A percentile compares a stretch with the other conserved stretches of the same genome.
phyloP scores from a whole-genome alignment of 1,140 invertebrate species.

The Hydropsyche tenuis region DNA sequence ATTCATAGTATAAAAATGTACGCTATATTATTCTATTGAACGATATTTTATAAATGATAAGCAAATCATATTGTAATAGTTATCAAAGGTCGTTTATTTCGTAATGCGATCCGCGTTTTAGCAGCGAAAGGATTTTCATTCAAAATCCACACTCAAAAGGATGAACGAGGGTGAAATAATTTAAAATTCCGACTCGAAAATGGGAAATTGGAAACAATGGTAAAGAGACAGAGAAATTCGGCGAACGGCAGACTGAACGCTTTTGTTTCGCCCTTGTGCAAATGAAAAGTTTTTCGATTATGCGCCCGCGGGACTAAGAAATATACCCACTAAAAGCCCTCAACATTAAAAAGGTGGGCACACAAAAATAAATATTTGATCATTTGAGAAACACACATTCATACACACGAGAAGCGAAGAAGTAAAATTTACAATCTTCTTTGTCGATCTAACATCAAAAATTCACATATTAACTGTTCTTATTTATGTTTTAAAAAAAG shows the following conservation, averaged over 20 bases:
- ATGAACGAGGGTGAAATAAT: background rate
- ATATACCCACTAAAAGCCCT: slow-evolving; percentile 30
- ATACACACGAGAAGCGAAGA: too few species aligned
- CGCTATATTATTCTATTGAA: too few species aligned
- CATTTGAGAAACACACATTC: background rate
- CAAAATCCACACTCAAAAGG: background rate
- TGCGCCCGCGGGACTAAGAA: slow-evolving; percentile 8
- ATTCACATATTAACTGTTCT: too few species aligned
- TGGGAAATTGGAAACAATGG: slow-evolving; percentile 30
- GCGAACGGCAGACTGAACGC: background rate
- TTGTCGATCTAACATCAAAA: too few species aligned
- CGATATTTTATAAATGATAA: too few species aligned
- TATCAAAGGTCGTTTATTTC: too few species aligned
- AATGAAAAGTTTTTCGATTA: slow-evolving; percentile 42
- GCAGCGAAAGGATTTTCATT: background rate
- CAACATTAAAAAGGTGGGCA: slow-evolving; percentile 29
- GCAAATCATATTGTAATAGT: too few species aligned
- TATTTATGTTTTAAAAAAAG: background rate
- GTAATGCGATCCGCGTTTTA: too few species aligned
- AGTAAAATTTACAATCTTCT: too few species aligned
- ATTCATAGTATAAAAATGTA: too few species aligned
- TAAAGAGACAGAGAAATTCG: background rate
- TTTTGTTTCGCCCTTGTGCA: slow-evolving; percentile 35
- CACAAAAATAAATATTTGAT: slow-evolving; percentile 37
- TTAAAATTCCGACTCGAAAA: slow-evolving; percentile 3